These are phyloP conservation scores for Spilogale gracilis DNA, from an alignment of 2,113 vertebrate genomes.

Conservation along the genomic window DNA sequence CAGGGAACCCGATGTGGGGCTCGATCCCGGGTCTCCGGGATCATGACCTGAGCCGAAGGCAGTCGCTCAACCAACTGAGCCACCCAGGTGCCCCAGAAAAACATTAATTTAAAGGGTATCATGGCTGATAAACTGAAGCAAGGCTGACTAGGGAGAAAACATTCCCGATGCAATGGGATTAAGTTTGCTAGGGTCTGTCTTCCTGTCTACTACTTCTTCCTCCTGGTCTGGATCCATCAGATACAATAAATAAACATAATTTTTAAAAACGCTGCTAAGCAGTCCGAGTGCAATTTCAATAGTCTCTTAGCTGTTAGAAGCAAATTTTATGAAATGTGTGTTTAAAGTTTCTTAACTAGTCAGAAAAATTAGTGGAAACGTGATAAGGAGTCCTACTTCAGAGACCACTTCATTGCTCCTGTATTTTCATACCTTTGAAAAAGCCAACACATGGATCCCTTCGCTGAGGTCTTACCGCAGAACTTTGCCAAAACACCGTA, in stretches of 20 bases:
- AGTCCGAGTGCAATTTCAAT: neutral
- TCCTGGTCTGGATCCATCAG: neutral
- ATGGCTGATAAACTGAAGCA: neutral
- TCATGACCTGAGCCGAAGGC: too few species aligned
- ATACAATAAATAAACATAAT: neutral
- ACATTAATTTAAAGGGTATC: constrained; percentile 6
- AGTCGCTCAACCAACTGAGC: too few species aligned
- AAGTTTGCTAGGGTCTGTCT: rapidly evolving
- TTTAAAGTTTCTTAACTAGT: neutral
- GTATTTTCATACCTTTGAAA: neutral
- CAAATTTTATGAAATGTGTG: neutral
- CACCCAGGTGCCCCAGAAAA: constrained; percentile 66
- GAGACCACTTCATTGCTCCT: neutral
- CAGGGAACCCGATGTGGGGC: too few species aligned
- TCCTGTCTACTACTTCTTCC: neutral
- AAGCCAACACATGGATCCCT: neutral
- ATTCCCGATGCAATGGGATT: neutral
- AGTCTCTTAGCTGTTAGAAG: neutral
- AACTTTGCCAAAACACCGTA: neutral
- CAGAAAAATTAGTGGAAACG: neutral
- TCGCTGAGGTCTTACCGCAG: neutral
- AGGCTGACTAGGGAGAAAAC: neutral
- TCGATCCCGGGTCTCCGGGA: too few species aligned
- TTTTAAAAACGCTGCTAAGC: neutral
- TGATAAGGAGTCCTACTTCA: neutral